These are phyloP conservation scores for Aphrocallistes beatrix DNA, from an alignment of 37 sponge, comb jelly and placozoan species.

Conservation along the genomic window DNA sequence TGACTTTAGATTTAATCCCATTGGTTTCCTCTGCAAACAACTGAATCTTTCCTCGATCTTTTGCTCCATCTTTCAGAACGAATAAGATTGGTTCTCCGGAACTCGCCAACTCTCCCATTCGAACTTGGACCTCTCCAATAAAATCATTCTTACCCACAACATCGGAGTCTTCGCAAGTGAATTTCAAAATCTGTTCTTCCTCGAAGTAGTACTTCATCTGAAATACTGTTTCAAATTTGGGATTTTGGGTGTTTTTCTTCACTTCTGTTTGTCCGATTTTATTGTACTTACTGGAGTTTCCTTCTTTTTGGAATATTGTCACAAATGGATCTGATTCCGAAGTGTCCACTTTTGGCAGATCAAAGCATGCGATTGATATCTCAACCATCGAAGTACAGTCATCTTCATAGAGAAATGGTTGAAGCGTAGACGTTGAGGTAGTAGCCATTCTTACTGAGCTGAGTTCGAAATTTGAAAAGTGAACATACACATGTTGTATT, in stretches of 20 bases:
- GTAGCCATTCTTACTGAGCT: too few species aligned
- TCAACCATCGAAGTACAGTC: slow-evolving; percentile 51
- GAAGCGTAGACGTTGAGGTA: not conserved
- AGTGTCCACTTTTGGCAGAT: slow-evolving; percentile 64
- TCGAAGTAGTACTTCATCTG: slow-evolving; percentile 85
- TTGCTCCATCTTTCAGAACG: slow-evolving; percentile 47
- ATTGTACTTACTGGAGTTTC: slow-evolving; percentile 20
- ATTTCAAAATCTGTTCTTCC: slow-evolving; percentile 68
- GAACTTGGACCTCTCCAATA: slow-evolving; percentile 55
- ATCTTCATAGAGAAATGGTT: not conserved
- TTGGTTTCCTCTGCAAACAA: slow-evolving; percentile 57
- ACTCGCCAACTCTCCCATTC: slow-evolving; percentile 58
- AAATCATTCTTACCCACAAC: slow-evolving; percentile 39
- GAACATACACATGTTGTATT: too few species aligned
- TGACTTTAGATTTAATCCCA: slow-evolving; percentile 52
- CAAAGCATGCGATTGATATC: slow-evolving; percentile 53
- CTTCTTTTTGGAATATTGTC: slow-evolving; percentile 36
- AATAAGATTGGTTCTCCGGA: slow-evolving; percentile 46
- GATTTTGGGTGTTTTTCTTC: slow-evolving; percentile 72
- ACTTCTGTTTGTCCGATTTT: slow-evolving; percentile 66
- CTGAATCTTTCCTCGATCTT: slow-evolving; percentile 42
- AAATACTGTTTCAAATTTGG: slow-evolving; percentile 75
- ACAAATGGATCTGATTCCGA: slow-evolving; percentile 80
- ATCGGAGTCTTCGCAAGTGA: slow-evolving; percentile 53
- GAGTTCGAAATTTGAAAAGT: too few species aligned